Conservation (phyloP, 2,888 invertebrate genomes). For the Rhagonycha fulva region DNA sequence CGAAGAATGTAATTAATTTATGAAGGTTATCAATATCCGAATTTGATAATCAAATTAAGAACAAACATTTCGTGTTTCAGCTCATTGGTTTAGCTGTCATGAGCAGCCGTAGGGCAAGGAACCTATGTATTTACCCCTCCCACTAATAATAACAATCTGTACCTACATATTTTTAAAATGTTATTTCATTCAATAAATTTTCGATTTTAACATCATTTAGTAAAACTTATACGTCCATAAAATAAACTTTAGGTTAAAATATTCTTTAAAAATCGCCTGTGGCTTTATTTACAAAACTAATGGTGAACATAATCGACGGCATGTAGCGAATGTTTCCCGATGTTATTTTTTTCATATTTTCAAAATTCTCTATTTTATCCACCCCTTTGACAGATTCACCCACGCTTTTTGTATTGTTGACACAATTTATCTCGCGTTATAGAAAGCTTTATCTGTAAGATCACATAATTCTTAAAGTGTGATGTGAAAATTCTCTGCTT, state of each 20-base stretch:
- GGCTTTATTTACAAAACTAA: too few relatives aligned
- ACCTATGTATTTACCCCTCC: too few relatives aligned
- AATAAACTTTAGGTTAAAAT: too few relatives aligned
- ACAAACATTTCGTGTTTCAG: neutral
- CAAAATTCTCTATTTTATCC: neutral
- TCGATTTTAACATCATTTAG: too few relatives aligned
- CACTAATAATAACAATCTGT: too few relatives aligned
- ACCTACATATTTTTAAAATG: too few relatives aligned
- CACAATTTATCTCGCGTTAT: neutral
- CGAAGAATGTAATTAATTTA: neutral
- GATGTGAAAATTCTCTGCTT: conserved; percentile 18
- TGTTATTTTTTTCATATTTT: neutral
- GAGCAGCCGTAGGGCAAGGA: too few relatives aligned
- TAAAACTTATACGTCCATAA: too few relatives aligned
- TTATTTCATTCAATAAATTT: too few relatives aligned
- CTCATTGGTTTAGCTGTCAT: neutral
- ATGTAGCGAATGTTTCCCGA: too few relatives aligned
- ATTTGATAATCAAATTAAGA: neutral
- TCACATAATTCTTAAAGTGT: conserved; percentile 16
- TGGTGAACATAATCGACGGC: too few relatives aligned
- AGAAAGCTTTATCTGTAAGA: neutral
- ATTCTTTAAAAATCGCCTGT: too few relatives aligned
- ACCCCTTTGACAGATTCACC: neutral
- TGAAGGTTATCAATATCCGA: neutral
- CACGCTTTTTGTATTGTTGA: neutral